Base-by-base conservation (phyloP, 2,888 invertebrate species). In the Fragum fragum region DNA sequence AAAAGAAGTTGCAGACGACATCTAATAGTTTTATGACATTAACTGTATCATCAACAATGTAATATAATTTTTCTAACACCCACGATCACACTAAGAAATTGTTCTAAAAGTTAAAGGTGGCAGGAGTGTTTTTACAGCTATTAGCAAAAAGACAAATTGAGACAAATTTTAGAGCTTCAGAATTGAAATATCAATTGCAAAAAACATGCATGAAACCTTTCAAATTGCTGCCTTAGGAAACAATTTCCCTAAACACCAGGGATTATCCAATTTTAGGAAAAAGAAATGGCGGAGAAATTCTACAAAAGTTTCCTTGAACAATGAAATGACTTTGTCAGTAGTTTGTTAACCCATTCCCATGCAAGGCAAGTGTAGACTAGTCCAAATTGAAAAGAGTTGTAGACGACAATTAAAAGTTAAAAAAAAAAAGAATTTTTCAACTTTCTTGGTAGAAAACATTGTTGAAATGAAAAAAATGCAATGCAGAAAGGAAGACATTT, bases 111-210 rank as follows among this genome's bases (percentile, higher is more conserved):
- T 14, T 39, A 14, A 39, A 14, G 47, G 47, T 47, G 47, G 18
- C 47, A 47, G 39, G 39, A n/a, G 47, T 47, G 47, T 47, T 47
- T 47, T 47, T 47, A 47, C 14, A 47, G 47, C 47, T 47, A 47
- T 47, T 47, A 47, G 47, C n/a, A 47, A 47, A 47, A 47, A 47
- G 47, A 47, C 47, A 47, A 47, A 47, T 47, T 47, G 47, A 47
- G 47, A 47, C 47, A 47, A 47, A 47, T 47, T 47, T 47, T 47
- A 47, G 47, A 47, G 47, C n/a, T 47, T 47, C 47, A 47, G 47
- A 47, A 47, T 47, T 47, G 47, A 47, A 47, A 47, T 47, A 47
- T 47, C 47, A 47, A 47, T 47, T 47, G 47, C 47, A 47, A 47
- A 47, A 47, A 47, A 47, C 47, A 47, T 47, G 47, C 47, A 47